Base-by-base conservation (phyloP, 2,888 invertebrate species). In the Isoperla grammatica region DNA sequence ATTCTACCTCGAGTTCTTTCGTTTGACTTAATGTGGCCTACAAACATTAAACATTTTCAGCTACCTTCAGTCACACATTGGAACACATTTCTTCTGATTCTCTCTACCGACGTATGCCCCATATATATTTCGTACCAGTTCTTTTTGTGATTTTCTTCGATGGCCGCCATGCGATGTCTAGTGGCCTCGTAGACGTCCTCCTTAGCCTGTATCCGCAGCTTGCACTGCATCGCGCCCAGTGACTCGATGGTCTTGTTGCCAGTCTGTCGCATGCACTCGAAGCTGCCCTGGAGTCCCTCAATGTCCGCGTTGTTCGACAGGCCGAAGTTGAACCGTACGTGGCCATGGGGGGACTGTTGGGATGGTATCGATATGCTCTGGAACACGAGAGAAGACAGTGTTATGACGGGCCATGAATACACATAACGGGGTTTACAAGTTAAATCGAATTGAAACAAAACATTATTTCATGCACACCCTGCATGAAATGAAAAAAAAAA, bases 151-250 rank as follows among this genome's bases (percentile, higher is more conserved):
- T 88, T 90, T 74, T 95, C 91, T 75, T 94, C 92, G 67, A 89
- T 91, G 71, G 86, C 86, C 71, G 90, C 91, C 90, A 96, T 93
- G 71, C 91, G 87, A 74, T 90, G 87, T 77, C 88, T 84, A 67
- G 96, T 96, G 69, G 88, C 86, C 77, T 92, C 92, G 78, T 95
- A 96, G 62, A 94, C 90, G 80, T 96, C 95, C 72, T 95, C 95
- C 72, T 93, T 95, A 70, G 96, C 96, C 74, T 90, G 90, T 69
- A 96, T 88, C 66, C 92, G 87, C 84, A 96, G 89, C 74, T 90
- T 90, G 74, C 87, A 84, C 69, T 88, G 86, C 77, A 96, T 81
- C 67, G 89, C 82, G 68, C 95, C 96, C 77, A 94, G 84, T 69
- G 87, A 85, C 76, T 89, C 88, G 75, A 93, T 78, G 17, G 68